Conservation (phyloP, 2,888 invertebrate genomes). For the Shargacucullia verbasci region DNA sequence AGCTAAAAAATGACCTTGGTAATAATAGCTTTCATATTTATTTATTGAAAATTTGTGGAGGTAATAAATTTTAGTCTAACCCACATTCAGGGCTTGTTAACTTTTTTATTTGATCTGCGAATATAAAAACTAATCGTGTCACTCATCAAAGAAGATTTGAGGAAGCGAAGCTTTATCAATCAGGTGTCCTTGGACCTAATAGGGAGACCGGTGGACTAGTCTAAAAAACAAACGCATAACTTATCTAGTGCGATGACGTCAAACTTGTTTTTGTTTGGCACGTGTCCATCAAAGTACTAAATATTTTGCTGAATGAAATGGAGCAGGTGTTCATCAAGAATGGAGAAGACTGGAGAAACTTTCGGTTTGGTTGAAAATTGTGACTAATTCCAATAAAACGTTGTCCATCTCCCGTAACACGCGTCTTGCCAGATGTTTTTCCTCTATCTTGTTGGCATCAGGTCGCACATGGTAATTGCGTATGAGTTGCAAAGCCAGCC, state of each 20-base stretch:
- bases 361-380: conserved; percentile 14
- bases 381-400: conserved; percentile 24
- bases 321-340: too few relatives aligned
- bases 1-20: too few relatives aligned
- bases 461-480: too few relatives aligned
- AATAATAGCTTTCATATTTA: too few relatives aligned
- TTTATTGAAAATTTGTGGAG: conserved; percentile 10
- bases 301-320: too few relatives aligned
- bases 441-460: not conserved
- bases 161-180: conserved; percentile 31
- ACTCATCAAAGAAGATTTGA: conserved; percentile 25
- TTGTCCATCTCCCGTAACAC: too few relatives aligned
- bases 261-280: conserved; percentile 54
- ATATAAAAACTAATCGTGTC: conserved; percentile 23
- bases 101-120: conserved; percentile 23
- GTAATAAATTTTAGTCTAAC: conserved; percentile 28
- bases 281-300: too few relatives aligned
- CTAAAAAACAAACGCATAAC: conserved; percentile 39
- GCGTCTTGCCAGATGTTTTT: too few relatives aligned
- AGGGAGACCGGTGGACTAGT: not conserved
- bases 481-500: too few relatives aligned
- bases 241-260: conserved; percentile 37
- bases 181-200: conserved; percentile 12
- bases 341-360: conserved; percentile 44
- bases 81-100: conserved; percentile 27